Base-by-base conservation (phyloP, 2,113 vertebrate species). In the Onychostruthus taczanowskii region DNA sequence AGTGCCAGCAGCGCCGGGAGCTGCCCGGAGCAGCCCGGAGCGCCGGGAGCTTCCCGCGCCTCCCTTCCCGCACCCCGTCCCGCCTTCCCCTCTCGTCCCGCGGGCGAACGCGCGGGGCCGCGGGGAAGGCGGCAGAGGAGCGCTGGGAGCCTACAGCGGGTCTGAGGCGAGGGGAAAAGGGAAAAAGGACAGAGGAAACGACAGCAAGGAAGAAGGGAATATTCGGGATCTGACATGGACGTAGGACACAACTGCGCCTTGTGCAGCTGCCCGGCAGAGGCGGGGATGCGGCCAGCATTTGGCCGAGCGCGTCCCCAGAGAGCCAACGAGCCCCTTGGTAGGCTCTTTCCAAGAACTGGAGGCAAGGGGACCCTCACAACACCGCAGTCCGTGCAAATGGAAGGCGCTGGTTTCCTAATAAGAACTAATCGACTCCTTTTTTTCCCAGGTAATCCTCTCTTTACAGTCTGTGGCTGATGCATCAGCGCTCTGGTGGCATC, bases 151-250 rank as follows among this genome's bases (percentile, higher is more conserved):
- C 10, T 43, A 1, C 22, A 10, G 52, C 1, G 24, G 16, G 17
- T 27, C 52, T n/a, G 67, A 66, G 37, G 10, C 17, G 14, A 78
- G 20, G 59, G 52, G 50, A 5, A 68, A 50, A 27, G 69, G 55
- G 68, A 88, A 66, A 47, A 59, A 70, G 62, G 59, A 2, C 47
- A 11, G 33, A 61, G 22, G 10, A 69, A 61, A 53, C 18, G 27
- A 69, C 21, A 28, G 4, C 21, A 9, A 43, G 68, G 30, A 37
- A 58, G 14, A 44, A 44, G 4, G 3, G 53, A 22, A 64, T 41
- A 31, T 24, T 50, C 11, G 5, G 44, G 33, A 10, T 63, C 12
- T 31, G 37, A 5, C 9, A 1, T 0, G 68, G 63, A 28, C 43
- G 6, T 4, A 26, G 28, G n/a, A 46, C 19, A 30, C 39, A 9